Percentiles rank a stretch among this genome's conserved stretches.
Evolutionary conservation across 1,140 invertebrate genomes (phyloP).

Genomic region (Chymomyza costata): DNA sequence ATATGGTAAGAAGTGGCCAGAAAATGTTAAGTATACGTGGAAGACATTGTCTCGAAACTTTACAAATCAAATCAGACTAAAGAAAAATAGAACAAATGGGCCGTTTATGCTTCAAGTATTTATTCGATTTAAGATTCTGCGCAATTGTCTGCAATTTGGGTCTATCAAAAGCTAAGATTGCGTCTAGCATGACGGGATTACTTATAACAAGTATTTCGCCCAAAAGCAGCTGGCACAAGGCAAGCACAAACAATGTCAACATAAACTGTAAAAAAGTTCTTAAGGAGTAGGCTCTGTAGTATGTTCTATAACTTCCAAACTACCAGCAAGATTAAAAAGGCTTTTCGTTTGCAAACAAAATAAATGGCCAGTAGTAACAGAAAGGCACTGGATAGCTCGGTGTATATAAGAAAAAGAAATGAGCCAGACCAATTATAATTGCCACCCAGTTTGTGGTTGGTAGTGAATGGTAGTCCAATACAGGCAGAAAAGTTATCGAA

Average conservation of each 20-base stretch:
- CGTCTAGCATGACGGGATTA: constrained; percentile 17
- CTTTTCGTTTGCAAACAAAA: not conserved
- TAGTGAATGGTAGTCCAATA: too few relatives aligned
- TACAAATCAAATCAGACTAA: too few relatives aligned
- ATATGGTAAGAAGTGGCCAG: too few relatives aligned
- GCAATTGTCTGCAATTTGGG: constrained; percentile 10
- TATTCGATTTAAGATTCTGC: not conserved
- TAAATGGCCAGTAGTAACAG: not conserved
- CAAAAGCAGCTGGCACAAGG: not conserved
- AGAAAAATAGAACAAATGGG: too few relatives aligned
- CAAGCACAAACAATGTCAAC: not conserved
- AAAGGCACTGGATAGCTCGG: constrained; percentile 2
- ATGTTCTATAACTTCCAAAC: not conserved
- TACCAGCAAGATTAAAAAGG: not conserved
- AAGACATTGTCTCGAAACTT: too few relatives aligned
- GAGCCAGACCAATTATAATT: not conserved
- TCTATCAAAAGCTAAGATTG: constrained; percentile 4
- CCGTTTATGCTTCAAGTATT: too few relatives aligned
- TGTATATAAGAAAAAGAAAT: constrained; percentile 3
- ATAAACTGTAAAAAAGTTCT: not conserved
- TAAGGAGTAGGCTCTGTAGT: too few relatives aligned
- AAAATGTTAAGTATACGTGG: too few relatives aligned
- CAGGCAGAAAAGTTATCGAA: too few relatives aligned
- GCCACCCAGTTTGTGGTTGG: not conserved
- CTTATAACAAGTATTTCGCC: constrained; percentile 5